Evolutionary conservation across 1,140 invertebrate species (phyloP), one percentile per base, ranked within the genome.

Genomic region (Mycetomoellerius zeteki): DNA sequence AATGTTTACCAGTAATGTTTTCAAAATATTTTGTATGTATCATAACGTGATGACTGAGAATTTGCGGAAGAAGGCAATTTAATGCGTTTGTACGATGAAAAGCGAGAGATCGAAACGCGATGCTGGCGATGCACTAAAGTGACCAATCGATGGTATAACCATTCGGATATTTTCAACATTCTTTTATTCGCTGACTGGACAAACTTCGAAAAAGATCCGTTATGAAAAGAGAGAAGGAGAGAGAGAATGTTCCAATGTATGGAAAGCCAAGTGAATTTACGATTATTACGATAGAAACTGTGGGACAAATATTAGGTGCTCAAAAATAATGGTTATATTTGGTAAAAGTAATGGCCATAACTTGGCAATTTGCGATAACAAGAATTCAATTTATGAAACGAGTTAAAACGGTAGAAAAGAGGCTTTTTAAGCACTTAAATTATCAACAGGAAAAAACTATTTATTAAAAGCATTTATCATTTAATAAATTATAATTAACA

Each of bases 131-230:
- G 75, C 24, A 47, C 10, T 37, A 30, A 64, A 77, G 19, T n/a
- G 24, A n/a, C 65, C 47, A 14, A 21, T 43, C 37, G 33, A 10
- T 69, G n/a, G 47, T 64, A 56, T 58, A 64, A 27, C 27, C 24
- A n/a, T 50, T 71, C 65, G 78, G 43, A 81, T 71, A 81, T 71
- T 81, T 33, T 81, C 77, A 43, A 71, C 78, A 81, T 56, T 71
- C 64, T 71, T n/a, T n/a, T n/a, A 50, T 19, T 71, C 78, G 89
- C 90, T 90, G 90, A 91, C 90, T 90, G 75, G 50, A 73, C 86
- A 67, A 91, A 86, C 21, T 78, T 65, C 16, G 73, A 56, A 67
- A 12, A 81, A 60, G 56, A 54, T 24, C 69, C 69, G 75, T 87
- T 88, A 89, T 64, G 72, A 58, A 86, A 16, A 27, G 33, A 54